Evolutionary conservation across 2,797 vertebrate genomes (phyloP).

Genomic region (Loris lydekkerianus): DNA sequence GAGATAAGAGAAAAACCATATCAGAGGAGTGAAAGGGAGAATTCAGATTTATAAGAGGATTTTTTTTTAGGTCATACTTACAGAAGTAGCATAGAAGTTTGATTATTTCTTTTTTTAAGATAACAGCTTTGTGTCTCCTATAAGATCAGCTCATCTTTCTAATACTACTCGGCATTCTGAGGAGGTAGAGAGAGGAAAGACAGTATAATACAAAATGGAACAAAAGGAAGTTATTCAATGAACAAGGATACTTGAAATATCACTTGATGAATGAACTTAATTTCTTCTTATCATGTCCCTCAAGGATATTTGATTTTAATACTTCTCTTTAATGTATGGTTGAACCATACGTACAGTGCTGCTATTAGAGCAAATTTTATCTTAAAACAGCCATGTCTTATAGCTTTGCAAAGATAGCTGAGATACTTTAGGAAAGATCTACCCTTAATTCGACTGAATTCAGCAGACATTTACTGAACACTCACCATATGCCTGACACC

Average conservation of each 20-base stretch:
- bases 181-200: background rate
- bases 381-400: background rate
- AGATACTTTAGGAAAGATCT: background rate
- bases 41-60: background rate
- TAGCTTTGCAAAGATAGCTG: background rate
- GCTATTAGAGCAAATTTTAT: background rate
- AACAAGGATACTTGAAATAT: background rate
- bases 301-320: conserved; percentile 16
- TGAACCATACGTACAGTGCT: background rate
- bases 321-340: conserved; percentile 11
- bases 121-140: background rate
- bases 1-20: conserved; percentile 50
- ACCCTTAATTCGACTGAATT: background rate
- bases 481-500: background rate
- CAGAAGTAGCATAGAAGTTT: background rate
- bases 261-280: conserved; percentile 31
- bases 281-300: background rate
- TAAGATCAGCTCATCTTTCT: conserved; percentile 10
- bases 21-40: background rate
- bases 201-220: background rate
- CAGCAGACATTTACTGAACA: background rate
- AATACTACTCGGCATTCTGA: background rate
- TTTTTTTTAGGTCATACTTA: conserved; percentile 53
- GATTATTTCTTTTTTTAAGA: conserved; percentile 45
- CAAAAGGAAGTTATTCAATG: background rate